phyloP scores from a whole-genome alignment of 2,113 vertebrate genomes.

The Dicaeum eximium region DNA sequence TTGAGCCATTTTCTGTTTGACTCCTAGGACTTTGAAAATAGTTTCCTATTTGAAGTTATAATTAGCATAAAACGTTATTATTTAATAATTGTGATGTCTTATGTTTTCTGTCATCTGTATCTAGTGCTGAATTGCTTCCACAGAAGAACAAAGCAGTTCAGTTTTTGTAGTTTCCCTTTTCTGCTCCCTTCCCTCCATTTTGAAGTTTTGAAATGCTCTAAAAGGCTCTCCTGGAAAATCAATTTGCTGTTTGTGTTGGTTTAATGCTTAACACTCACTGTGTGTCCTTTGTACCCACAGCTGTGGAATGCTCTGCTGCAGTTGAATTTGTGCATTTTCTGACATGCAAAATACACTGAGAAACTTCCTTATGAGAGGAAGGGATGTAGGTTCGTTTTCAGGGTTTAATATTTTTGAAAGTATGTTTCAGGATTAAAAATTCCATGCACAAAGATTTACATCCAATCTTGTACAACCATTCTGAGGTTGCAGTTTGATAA shows the following conservation, averaged over 20 bases:
- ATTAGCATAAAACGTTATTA: neutral
- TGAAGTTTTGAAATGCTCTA: neutral
- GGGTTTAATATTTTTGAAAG: neutral
- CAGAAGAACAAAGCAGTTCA: neutral
- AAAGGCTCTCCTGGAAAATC: conserved; percentile 35
- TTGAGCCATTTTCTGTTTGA: neutral
- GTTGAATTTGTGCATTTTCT: neutral
- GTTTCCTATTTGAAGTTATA: neutral
- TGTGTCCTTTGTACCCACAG: conserved; percentile 22
- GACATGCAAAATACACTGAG: neutral
- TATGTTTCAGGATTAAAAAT: neutral
- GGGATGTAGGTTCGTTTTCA: neutral
- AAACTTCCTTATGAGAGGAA: neutral
- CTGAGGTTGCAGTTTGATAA: neutral
- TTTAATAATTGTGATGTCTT: neutral
- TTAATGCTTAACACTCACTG: conserved; percentile 47
- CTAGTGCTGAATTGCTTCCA: neutral
- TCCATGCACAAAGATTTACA: neutral
- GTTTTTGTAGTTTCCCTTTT: neutral
- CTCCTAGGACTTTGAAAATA: neutral
- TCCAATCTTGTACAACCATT: neutral
- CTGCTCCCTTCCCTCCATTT: neutral
- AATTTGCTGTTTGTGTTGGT: conserved; percentile 38
- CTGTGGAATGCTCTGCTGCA: conserved; percentile 14
- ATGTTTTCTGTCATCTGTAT: neutral